These are phyloP conservation scores for Agriopis aurantiaria DNA, from an alignment of 2,888 invertebrate species.

Conservation along the genomic window DNA sequence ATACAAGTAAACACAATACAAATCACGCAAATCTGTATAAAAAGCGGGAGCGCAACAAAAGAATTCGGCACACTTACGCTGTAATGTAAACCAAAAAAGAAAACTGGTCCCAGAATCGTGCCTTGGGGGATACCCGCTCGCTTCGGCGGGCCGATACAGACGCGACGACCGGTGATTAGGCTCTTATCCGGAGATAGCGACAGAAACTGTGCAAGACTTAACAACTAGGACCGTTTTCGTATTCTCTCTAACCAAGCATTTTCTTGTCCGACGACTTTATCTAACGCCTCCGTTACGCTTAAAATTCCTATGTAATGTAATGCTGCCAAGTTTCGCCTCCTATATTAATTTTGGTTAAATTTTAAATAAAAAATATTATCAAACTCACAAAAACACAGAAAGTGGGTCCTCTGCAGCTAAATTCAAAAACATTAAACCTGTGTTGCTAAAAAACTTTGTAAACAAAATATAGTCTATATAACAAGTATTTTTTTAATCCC, in stretches of 20 bases:
- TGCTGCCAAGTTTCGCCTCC: constrained; percentile 66
- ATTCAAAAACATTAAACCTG: neutral
- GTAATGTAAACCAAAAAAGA: constrained; percentile 86
- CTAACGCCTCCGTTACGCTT: constrained; percentile 76
- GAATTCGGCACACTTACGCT: constrained; percentile 85
- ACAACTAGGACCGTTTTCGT: constrained; percentile 86
- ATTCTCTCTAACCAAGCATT: constrained; percentile 83
- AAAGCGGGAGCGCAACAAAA: constrained; percentile 79
- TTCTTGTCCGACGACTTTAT: constrained; percentile 81
- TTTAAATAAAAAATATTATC: neutral
- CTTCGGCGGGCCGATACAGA: constrained; percentile 83
- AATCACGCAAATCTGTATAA: constrained; percentile 77
- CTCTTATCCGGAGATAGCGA: constrained; percentile 86
- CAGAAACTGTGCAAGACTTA: constrained; percentile 86
- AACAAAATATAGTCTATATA: too few species aligned
- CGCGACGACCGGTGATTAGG: constrained; percentile 86
- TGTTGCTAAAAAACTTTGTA: neutral
- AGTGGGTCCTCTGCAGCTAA: neutral
- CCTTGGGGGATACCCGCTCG: constrained; percentile 80
- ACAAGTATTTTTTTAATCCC: neutral
- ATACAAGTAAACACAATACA: constrained; percentile 70
- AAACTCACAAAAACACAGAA: neutral
- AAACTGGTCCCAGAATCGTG: constrained; percentile 84
- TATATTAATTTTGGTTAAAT: constrained; percentile 61
- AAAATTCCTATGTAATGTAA: constrained; percentile 81